Evolutionary conservation across 2,797 vertebrate genomes (phyloP).

Genomic region (Sebastes hopkinsi): DNA sequence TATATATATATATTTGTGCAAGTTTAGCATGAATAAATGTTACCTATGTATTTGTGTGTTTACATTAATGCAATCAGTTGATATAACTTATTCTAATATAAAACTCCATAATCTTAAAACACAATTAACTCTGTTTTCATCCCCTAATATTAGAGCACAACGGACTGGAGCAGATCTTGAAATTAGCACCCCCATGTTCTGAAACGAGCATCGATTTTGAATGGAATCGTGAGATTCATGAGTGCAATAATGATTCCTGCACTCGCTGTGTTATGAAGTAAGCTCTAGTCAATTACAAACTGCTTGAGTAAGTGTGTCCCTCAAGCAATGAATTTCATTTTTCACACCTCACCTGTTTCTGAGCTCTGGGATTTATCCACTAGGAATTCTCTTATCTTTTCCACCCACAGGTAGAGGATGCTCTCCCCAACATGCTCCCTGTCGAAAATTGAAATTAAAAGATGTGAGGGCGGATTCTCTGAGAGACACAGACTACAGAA

Average conservation of each 20-base stretch:
- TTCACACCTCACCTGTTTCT: conserved; percentile 85
- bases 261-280: not conserved
- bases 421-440: conserved; percentile 93
- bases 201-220: too few relatives aligned
- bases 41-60: too few relatives aligned
- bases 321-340: conserved; percentile 24
- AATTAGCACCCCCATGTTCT: too few relatives aligned
- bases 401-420: conserved; percentile 96
- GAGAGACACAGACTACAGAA: not conserved
- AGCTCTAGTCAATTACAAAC: not conserved
- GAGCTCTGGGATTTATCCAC: conserved; percentile 85
- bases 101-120: too few relatives aligned
- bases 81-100: too few relatives aligned
- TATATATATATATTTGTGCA: too few relatives aligned
- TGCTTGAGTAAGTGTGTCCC: not conserved
- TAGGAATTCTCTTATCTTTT: conserved; percentile 92
- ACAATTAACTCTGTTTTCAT: too few relatives aligned
- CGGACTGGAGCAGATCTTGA: too few relatives aligned
- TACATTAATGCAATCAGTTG: too few relatives aligned
- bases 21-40: too few relatives aligned
- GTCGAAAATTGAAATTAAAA: conserved; percentile 62
- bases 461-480: not conserved
- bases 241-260: not conserved
- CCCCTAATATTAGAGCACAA: too few relatives aligned
- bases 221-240: not conserved